Evolutionary conservation across 2,888 invertebrate genomes (phyloP).

Genomic region (Agrotis puta): DNA sequence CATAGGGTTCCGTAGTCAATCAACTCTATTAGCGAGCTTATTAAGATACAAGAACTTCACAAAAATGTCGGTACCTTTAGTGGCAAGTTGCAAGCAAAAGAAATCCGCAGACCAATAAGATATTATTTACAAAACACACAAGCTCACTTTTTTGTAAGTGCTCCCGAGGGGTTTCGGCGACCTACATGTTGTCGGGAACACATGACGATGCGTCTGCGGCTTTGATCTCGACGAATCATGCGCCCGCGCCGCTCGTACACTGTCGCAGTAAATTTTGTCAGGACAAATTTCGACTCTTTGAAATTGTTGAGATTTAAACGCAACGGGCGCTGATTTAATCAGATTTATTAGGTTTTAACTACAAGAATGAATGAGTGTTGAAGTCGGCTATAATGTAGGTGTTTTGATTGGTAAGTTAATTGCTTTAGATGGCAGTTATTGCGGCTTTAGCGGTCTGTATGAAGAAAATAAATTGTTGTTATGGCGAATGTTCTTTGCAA

Average conservation of each 20-base stretch:
- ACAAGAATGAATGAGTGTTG: slow-evolving; percentile 72
- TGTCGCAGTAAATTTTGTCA: slow-evolving; percentile 87
- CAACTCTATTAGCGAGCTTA: slow-evolving; percentile 1
- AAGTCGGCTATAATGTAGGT: slow-evolving; percentile 67
- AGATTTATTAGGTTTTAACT: slow-evolving; percentile 82
- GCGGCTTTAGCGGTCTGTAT: slow-evolving; percentile 18
- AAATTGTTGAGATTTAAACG: slow-evolving; percentile 81
- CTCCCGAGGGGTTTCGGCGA: slow-evolving; percentile 82
- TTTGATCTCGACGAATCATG: slow-evolving; percentile 78
- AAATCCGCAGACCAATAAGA: slow-evolving; percentile 75
- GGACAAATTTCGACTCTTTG: slow-evolving; percentile 89
- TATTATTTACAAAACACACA: slow-evolving; percentile 88
- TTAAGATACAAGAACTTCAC: slow-evolving; percentile 42
- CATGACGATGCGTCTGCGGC: slow-evolving; percentile 73
- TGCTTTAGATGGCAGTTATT: slow-evolving; percentile 53
- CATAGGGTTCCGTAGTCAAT: background rate
- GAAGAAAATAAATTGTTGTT: slow-evolving; percentile 22
- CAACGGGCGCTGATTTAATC: slow-evolving; percentile 79
- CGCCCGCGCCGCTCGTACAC: slow-evolving; percentile 65
- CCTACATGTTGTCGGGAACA: slow-evolving; percentile 82
- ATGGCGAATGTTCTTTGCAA: slow-evolving; percentile 18
- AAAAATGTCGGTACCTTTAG: slow-evolving; percentile 60
- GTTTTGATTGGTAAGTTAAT: slow-evolving; percentile 71
- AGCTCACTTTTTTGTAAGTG: slow-evolving; percentile 79
- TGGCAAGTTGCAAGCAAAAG: slow-evolving; percentile 61